Evolutionary conservation across 2,888 invertebrate species (phyloP), one percentile per base, ranked within the genome.

Genomic region (Platycheirus albimanus): DNA sequence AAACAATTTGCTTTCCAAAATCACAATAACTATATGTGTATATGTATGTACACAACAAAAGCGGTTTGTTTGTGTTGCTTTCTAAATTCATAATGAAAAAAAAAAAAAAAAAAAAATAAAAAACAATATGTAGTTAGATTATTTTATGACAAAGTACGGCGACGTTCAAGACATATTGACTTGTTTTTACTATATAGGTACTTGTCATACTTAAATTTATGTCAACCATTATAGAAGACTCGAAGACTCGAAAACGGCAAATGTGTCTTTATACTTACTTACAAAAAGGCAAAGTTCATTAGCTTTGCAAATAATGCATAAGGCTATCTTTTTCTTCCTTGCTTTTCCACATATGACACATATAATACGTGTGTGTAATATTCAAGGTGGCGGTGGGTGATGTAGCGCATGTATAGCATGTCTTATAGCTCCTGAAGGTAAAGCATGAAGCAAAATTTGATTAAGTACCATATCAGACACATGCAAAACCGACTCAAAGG

Each of bases 261-360:
- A 41, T 58, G 58, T 58, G 58, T 41, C 58, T 15, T 41, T 30
- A 28, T n/a, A n/a, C n/a, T n/a, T n/a, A n/a, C 4, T 45, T 45
- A 28, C 20, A 11, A 17, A 49, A 30, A 43, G 67, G 33, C 43
- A 52, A 66, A 66, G 54, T 74, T 66, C 64, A 56, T 74, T 56
- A 56, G 64, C 66, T 56, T 58, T 75, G 43, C 33, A 67, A 67
- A 56, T 51, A 47, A 56, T 4, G 36, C 20, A 58, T 58, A 58
- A 58, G 58, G 24, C 54, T 54, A 54, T 64, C 49, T 64, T 49
- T 30, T 56, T 30, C 15, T 56, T 36, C 28, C 47, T 28, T 33
- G 5, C 1, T 33, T 8, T 2, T 58, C 58, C 56, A 38, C 15
- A 33, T 17, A 28, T n/a, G 7, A 38, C n/a, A 4, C 19, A 38